phyloP scores from a whole-genome alignment of 2,888 invertebrate species.

The Limulus polyphemus region DNA sequence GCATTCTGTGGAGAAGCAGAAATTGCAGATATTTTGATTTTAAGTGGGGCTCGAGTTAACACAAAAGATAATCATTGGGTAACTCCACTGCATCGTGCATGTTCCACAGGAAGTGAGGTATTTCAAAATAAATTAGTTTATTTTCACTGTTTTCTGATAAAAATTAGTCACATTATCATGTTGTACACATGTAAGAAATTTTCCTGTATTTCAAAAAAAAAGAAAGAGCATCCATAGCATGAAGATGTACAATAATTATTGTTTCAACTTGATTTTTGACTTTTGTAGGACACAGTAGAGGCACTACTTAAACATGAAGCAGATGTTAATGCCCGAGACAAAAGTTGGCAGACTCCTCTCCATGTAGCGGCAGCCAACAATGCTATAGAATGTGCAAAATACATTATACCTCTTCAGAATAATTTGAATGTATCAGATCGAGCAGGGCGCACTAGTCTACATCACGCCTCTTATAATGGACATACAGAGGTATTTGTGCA shows the following conservation, averaged over 20 bases:
- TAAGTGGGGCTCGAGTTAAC: conserved; percentile 48
- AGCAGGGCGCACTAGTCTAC: conserved; percentile 49
- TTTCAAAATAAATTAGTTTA: conserved; percentile 8
- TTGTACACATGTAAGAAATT: no score
- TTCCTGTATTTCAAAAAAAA: no score
- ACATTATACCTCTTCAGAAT: conserved; percentile 39
- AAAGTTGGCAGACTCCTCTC: conserved; percentile 51
- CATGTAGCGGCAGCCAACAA: conserved; percentile 51
- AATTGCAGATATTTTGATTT: conserved; percentile 44
- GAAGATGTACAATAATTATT: no score
- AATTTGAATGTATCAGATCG: conserved; percentile 45
- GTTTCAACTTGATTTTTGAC: no score
- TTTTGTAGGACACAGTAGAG: conserved; percentile 40
- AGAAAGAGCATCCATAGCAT: no score
- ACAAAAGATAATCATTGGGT: conserved; percentile 50
- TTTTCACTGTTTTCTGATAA: no score
- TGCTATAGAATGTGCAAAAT: conserved; percentile 46
- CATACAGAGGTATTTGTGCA: conserved; percentile 37
- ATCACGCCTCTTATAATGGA: conserved; percentile 51
- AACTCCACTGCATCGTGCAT: conserved; percentile 52
- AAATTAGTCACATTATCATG: no score
- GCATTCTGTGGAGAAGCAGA: conserved; percentile 47
- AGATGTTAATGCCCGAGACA: conserved; percentile 47
- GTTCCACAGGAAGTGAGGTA: conserved; percentile 44
- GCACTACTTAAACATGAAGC: conserved; percentile 46